Percentiles rank a stretch among this genome's conserved stretches.
phyloP scores from a whole-genome alignment of 1,140 invertebrate species.

The Trypoxylus dichotomus region DNA sequence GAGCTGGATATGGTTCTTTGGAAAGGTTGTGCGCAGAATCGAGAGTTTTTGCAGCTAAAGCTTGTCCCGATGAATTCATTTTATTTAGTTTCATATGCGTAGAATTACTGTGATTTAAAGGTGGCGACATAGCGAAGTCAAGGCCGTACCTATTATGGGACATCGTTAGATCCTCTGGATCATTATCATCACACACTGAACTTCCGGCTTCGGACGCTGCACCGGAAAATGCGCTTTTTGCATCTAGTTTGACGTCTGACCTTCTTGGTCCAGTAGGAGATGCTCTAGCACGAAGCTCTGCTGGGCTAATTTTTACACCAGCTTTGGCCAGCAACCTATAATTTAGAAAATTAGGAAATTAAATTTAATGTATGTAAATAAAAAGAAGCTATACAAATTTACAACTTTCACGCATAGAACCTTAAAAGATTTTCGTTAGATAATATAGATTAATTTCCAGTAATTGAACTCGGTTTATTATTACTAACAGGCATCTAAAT shows the following conservation, averaged over 20 bases:
- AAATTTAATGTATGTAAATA: no score
- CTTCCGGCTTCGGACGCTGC: slow-evolving; percentile 69
- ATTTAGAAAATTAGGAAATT: slow-evolving; percentile 4
- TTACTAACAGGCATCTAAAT: no score
- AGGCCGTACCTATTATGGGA: slow-evolving; percentile 55
- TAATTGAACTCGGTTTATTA: no score
- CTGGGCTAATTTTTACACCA: slow-evolving; percentile 82
- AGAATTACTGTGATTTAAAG: slow-evolving; percentile 46
- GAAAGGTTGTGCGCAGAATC: slow-evolving; percentile 57
- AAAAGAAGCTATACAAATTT: no score
- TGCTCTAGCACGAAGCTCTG: slow-evolving; percentile 76
- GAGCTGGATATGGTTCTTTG: slow-evolving; percentile 59
- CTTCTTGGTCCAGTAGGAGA: slow-evolving; percentile 81
- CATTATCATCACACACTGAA: slow-evolving; percentile 73
- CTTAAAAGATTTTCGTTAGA: no score
- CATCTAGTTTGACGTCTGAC: slow-evolving; percentile 74
- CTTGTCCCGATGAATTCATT: slow-evolving; percentile 59
- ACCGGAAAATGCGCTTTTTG: slow-evolving; percentile 59
- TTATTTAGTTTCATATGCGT: slow-evolving; percentile 47
- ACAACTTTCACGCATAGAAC: no score
- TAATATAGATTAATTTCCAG: no score
- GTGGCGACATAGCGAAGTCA: slow-evolving; percentile 57
- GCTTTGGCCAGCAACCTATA: slow-evolving; percentile 79
- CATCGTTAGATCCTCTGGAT: slow-evolving; percentile 78
- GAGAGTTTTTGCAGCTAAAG: slow-evolving; percentile 65